Conservation (phyloP, 1,140 invertebrate genomes). For the Zaprionus ghesquierei region DNA sequence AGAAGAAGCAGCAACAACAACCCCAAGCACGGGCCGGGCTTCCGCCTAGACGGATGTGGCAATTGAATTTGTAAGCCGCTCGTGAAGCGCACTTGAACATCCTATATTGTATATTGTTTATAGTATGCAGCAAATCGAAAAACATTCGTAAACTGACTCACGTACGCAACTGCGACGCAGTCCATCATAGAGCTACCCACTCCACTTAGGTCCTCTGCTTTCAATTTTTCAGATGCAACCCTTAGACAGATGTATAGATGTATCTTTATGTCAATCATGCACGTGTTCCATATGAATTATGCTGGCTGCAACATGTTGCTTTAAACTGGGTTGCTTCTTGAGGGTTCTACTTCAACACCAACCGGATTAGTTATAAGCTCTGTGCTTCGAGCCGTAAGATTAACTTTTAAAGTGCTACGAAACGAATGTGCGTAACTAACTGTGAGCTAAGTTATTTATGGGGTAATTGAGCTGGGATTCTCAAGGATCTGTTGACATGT, state of each 20-base stretch:
- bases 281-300: neutral
- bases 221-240: neutral
- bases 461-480: neutral
- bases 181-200: neutral
- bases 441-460: neutral
- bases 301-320: neutral
- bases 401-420: neutral
- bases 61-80: slow-evolving; percentile 64
- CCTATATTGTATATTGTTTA: neutral
- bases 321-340: neutral
- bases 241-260: neutral
- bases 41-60: slow-evolving; percentile 57
- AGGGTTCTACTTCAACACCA: neutral
- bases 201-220: neutral
- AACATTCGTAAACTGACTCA: neutral
- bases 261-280: neutral
- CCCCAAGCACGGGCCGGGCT: slow-evolving; percentile 13
- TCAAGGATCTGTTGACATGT: neutral
- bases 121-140: neutral
- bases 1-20: slow-evolving; percentile 12
- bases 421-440: neutral
- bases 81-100: slow-evolving; percentile 8
- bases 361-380: neutral
- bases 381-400: neutral
- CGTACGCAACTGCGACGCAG: neutral